A percentile compares a stretch with the other conserved stretches of the same genome.
phyloP scores from a whole-genome alignment of 2,113 vertebrate species.

The Entelurus aequoreus region DNA sequence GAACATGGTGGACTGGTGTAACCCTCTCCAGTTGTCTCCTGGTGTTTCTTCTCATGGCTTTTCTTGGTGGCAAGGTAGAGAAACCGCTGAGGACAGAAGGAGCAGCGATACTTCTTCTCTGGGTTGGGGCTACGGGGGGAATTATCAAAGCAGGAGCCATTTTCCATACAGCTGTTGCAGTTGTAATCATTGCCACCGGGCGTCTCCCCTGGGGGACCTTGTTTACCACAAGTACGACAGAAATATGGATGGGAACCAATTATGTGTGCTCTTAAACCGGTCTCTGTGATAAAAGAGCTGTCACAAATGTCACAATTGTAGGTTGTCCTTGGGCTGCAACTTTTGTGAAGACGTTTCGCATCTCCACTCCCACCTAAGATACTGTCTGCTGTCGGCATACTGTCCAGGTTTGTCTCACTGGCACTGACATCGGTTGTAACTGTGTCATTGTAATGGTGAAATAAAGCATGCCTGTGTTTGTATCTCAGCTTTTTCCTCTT shows the following conservation, averaged over 20 bases:
- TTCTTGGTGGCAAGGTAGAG: constrained; percentile 93
- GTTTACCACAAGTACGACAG: constrained; percentile 89
- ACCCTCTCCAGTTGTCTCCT: constrained; percentile 75
- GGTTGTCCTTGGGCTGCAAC: constrained; percentile 71
- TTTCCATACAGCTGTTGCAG: constrained; percentile 88
- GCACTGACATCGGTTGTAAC: constrained; percentile 34
- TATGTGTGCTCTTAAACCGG: constrained; percentile 86
- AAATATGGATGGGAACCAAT: constrained; percentile 84
- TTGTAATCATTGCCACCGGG: constrained; percentile 80
- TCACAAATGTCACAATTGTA: constrained; percentile 85
- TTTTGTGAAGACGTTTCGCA: constrained; percentile 69
- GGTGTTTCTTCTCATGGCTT: constrained; percentile 91
- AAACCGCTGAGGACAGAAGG: constrained; percentile 94
- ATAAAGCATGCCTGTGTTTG: constrained; percentile 74
- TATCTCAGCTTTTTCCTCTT: constrained; percentile 82
- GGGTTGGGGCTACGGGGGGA: constrained; percentile 81
- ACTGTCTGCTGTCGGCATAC: constrained; percentile 53
- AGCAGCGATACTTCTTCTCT: constrained; percentile 91
- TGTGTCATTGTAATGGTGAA: constrained; percentile 43
- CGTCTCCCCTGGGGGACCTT: constrained; percentile 83
- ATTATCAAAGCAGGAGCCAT: constrained; percentile 83
- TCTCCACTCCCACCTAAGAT: constrained; percentile 57
- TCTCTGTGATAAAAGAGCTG: constrained; percentile 86
- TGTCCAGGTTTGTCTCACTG: constrained; percentile 42
- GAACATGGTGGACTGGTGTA: constrained; percentile 81